Evolutionary conservation across 2,113 vertebrate species (phyloP), one percentile per base, ranked within the genome.

Genomic region (Melanostigma gelatinosum): DNA sequence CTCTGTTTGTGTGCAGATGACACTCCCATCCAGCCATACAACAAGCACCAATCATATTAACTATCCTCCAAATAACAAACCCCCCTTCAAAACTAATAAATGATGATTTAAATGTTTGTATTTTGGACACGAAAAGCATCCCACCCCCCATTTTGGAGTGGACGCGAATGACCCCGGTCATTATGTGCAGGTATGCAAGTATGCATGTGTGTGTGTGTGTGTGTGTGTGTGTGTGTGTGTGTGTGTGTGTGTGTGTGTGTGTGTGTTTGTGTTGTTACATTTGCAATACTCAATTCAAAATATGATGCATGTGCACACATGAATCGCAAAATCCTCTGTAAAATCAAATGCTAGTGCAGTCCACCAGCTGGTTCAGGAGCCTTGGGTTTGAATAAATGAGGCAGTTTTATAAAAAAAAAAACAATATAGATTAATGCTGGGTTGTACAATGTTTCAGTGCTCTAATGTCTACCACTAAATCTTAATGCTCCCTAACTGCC

Each of bases 1-100:
- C 89, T 92, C 90, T 92, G 85, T 92, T 91, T 92, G 83, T 91
- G 83, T 83, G 88, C 82, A 86, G 84, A 88, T 80, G 88, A 90
- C 84, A 86, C 80, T 84, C 74, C 61, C 91, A 91, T 83, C 82
- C 79, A 90, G 77, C 85, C 79, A 73, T 74, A 90, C 72, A 92
- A 84, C 85, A 86, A 83, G 58, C 85, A 89, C 79, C 69, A 82
- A 87, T 91, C 85, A 93, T 81, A 85, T 87, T 88, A 90, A 94
- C 88, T 86, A 94, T 82, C 75, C 76, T 83, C 57, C 50, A 74
- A 89, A 90, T 84, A 91, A 86, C 82, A 89, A 76, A 24, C 63
- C 75, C 75, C 66, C 78, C 29, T 85, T 77, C 58, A 75, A 84
- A 86, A 81, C 58, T 57, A 85, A 87, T 84, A 80, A 75, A 89